Evolutionary conservation across 2,113 vertebrate genomes (phyloP).

Genomic region (Podilymbus podiceps): DNA sequence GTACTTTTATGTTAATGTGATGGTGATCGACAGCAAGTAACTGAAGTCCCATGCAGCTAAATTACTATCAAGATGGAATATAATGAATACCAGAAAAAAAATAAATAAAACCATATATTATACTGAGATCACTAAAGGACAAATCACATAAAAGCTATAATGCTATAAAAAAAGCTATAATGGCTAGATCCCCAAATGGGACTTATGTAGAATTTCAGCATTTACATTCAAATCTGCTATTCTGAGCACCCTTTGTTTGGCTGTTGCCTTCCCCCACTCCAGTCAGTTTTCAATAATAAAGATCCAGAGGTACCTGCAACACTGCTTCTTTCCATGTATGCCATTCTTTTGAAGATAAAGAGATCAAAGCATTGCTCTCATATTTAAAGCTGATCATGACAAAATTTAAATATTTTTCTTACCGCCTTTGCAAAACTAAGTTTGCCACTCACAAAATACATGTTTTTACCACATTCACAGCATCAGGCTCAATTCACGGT

Average conservation of each 20-base stretch:
- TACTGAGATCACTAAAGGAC: neutral
- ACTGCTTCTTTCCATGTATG: neutral
- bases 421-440: neutral
- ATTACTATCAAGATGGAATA: neutral
- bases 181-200: neutral
- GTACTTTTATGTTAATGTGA: neutral
- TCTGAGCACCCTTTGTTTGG: neutral
- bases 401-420: neutral
- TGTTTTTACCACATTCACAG: neutral
- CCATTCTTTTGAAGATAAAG: neutral
- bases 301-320: neutral
- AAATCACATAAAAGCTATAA: neutral
- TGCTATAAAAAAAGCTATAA: neutral
- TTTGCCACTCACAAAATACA: neutral
- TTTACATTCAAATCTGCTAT: neutral
- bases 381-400: neutral
- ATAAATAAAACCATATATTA: no score
- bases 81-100: neutral
- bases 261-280: neutral
- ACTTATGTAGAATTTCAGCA: neutral
- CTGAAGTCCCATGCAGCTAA: neutral
- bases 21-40: neutral
- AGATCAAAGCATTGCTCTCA: neutral
- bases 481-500: neutral
- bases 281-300: neutral